Conservation (phyloP, 2,888 invertebrate species). For the Drosophila mettleri region DNA sequence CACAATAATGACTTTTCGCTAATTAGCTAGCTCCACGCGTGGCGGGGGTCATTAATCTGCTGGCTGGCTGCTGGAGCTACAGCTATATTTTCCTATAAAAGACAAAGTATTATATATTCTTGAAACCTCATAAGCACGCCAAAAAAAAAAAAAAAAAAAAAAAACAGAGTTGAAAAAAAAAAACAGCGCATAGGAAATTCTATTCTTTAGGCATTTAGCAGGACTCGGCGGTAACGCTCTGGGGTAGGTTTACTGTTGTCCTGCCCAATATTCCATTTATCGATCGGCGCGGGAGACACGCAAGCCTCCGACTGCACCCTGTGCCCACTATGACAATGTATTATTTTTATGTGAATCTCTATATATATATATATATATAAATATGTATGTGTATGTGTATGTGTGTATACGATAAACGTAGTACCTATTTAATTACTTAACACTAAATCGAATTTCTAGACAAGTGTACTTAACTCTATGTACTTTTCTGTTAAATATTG, state of each 20-base stretch:
- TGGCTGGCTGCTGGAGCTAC: background rate
- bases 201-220: conserved; percentile 42
- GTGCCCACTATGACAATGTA: conserved; percentile 19
- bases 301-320: background rate
- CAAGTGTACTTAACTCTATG: conserved; percentile 36
- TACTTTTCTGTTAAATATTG: conserved; percentile 26
- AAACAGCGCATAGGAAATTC: conserved; percentile 22
- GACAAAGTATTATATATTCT: conserved; percentile 70
- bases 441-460: conserved; percentile 33
- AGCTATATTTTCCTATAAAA: conserved; percentile 33
- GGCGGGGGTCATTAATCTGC: conserved; percentile 1
- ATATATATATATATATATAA: conserved; percentile 5
- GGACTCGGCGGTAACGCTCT: background rate
- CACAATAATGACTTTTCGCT: conserved; percentile 9
- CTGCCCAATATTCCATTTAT: conserved; percentile 6
- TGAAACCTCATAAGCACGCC: conserved; percentile 65
- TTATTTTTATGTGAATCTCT: conserved; percentile 25
- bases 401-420: conserved; percentile 23
- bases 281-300: background rate
- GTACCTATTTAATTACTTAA: conserved; percentile 32
- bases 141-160: conserved; percentile 41
- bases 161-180: too few relatives aligned
- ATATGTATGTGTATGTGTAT: background rate
- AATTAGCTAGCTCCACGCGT: conserved; percentile 1
- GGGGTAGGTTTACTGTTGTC: background rate